Base-by-base conservation (phyloP, 2,113 vertebrate species). In the Lasiurus borealis region DNA sequence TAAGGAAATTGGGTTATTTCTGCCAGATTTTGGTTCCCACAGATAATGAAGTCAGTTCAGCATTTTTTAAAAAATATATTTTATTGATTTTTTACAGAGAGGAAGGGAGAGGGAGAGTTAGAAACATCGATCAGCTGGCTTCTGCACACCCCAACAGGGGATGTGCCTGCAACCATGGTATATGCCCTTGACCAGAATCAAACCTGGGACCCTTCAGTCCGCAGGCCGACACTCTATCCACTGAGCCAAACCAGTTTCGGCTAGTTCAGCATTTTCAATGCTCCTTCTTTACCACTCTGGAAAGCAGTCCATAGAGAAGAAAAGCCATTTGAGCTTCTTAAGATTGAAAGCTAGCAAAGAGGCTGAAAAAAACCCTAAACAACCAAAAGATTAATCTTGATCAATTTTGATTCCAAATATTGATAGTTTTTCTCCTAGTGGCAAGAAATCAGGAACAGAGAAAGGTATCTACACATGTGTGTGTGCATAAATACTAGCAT, bases 21-120 rank as follows among this genome's bases (percentile, higher is more conserved):
- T 90, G 85, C 81, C 71, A 83, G 86, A 90, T 52, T 90, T 83
- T 59, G 85, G 9, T 85, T 94, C 59, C 64, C 54, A n/a, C 46
- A 73, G 85, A 50, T 50, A 83, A 78, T 73, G 54, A 66, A 59
- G 40, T 83, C 76, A 77, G 21, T 86, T 83, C 44, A 57, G 19
- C n/a, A 34, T 50, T 59, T 40, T 40, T 40, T 40, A 40, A 40
- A 40, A 40, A 40, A 40, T 40, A 40, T 40, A 40, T 40, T 40
- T 40, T 40, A 40, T 40, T 40, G 40, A 40, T 40, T 40, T 40
- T 40, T 40, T 40, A 40, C 40, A 40, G 40, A 40, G 40, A 40
- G 40, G 40, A 40, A 40, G 40, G 40, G 40, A 40, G 40, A 40
- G 40, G 40, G 40, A 40, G 40, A 40, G 40, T 40, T 40, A 40